Conservation (phyloP, 2,113 vertebrate species). For the Myrmophylax atrothorax region DNA sequence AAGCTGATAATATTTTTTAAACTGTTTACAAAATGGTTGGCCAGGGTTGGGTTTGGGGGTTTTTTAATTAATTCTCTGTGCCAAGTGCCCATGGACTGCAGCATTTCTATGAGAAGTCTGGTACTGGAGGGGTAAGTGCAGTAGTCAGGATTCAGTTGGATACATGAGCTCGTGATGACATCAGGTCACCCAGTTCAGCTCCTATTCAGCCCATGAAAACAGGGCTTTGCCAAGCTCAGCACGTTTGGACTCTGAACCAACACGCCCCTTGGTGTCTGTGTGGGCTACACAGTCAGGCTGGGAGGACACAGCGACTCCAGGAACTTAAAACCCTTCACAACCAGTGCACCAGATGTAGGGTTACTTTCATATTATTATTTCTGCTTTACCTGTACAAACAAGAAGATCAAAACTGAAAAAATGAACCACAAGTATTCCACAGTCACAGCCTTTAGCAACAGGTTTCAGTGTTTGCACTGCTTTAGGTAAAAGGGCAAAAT, state of each 20-base stretch:
- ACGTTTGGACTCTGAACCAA: not conserved
- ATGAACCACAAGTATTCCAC: not conserved
- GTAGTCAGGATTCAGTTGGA: not conserved
- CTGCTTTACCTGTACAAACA: not conserved
- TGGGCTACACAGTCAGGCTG: not conserved
- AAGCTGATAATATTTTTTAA: not conserved
- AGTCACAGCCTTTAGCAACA: fast-evolving
- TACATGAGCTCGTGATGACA: not conserved
- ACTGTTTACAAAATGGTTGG: not conserved
- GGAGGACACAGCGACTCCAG: not conserved
- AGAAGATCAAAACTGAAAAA: not conserved
- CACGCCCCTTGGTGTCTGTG: fast-evolving
- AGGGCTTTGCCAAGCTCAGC: not conserved
- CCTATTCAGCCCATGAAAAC: not conserved
- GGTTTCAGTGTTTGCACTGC: not conserved
- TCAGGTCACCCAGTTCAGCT: not conserved
- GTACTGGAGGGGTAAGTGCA: not conserved
- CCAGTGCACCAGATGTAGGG: not conserved
- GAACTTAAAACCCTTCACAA: not conserved
- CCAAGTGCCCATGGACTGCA: not conserved
- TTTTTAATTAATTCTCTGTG: not conserved
- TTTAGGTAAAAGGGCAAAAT: not conserved
- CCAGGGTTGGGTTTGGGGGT: not conserved
- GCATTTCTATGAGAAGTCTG: not conserved
- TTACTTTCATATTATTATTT: not conserved